phyloP scores from a whole-genome alignment of 92 coral and sea anemone species.

The Heliopora coerulea region DNA sequence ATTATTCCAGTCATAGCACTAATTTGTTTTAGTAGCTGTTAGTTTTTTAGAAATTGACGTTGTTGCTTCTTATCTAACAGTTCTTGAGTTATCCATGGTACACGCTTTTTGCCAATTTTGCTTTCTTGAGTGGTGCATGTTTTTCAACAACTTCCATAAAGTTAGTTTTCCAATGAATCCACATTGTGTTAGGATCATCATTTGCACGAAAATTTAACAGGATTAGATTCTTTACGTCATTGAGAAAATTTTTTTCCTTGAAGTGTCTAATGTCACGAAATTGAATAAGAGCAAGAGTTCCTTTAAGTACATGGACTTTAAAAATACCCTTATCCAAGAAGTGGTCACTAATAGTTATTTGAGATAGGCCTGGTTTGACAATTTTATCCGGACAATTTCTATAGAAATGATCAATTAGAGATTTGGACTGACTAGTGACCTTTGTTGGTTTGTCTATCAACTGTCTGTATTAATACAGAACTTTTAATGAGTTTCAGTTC shows the following conservation, averaged over 20 bases:
- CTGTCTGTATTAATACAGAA: neutral
- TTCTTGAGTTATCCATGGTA: neutral
- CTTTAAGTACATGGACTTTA: neutral
- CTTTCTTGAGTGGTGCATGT: neutral
- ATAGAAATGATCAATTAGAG: neutral
- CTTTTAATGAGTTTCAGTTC: neutral
- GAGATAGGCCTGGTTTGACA: neutral
- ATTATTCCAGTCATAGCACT: neutral
- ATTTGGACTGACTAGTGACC: neutral
- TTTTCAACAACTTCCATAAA: neutral
- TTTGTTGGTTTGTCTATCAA: neutral
- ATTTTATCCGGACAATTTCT: neutral
- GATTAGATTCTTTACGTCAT: neutral
- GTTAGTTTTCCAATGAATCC: neutral
- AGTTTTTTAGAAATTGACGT: neutral
- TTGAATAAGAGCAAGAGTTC: neutral
- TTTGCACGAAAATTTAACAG: neutral
- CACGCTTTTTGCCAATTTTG: neutral
- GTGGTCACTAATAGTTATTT: neutral
- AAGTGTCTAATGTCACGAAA: neutral
- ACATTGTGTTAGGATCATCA: conserved; percentile 1
- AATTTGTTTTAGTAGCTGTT: neutral
- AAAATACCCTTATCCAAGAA: neutral
- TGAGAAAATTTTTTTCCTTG: neutral
- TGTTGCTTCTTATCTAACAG: neutral